Evolutionary conservation across 2,888 invertebrate genomes (phyloP).

Genomic region (Thera britannica): DNA sequence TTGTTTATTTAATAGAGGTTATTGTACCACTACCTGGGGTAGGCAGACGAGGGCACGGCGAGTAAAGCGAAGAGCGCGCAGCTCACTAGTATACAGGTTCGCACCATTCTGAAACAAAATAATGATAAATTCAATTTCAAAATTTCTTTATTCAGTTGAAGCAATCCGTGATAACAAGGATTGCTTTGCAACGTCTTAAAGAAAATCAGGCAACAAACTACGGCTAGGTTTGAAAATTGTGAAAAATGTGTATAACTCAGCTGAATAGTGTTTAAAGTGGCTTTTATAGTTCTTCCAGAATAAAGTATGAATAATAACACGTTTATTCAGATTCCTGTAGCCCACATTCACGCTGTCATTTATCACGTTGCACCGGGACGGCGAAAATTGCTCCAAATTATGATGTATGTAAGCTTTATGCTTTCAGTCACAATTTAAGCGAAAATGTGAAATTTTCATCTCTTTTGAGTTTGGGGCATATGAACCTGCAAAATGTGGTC

Average conservation of each 20-base stretch:
- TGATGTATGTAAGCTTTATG: slow-evolving; percentile 22
- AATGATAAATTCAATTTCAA: not conserved
- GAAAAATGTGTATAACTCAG: not conserved
- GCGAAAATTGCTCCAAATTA: slow-evolving; percentile 28
- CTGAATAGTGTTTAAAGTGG: not conserved
- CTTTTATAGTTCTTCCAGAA: not conserved
- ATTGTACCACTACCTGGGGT: slow-evolving; percentile 79
- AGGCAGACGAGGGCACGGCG: slow-evolving; percentile 69
- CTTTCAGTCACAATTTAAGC: slow-evolving; percentile 9
- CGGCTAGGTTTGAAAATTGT: no score
- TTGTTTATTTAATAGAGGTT: slow-evolving; percentile 18
- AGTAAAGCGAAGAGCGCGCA: slow-evolving; percentile 72
- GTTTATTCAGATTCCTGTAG: slow-evolving; percentile 15
- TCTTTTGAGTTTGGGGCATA: not conserved
- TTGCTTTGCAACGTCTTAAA: no score
- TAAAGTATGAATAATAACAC: slow-evolving; percentile 17
- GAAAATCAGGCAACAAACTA: no score
- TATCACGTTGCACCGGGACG: slow-evolving; percentile 26
- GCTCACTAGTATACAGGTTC: slow-evolving; percentile 74
- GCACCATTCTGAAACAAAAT: slow-evolving; percentile 73
- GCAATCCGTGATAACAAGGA: no score
- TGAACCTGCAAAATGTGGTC: not conserved
- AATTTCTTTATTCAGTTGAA: no score
- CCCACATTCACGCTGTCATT: slow-evolving; percentile 19
- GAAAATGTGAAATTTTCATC: not conserved